These are phyloP conservation scores for Strix aluco DNA, from an alignment of 2,113 vertebrate species.

Conservation along the genomic window DNA sequence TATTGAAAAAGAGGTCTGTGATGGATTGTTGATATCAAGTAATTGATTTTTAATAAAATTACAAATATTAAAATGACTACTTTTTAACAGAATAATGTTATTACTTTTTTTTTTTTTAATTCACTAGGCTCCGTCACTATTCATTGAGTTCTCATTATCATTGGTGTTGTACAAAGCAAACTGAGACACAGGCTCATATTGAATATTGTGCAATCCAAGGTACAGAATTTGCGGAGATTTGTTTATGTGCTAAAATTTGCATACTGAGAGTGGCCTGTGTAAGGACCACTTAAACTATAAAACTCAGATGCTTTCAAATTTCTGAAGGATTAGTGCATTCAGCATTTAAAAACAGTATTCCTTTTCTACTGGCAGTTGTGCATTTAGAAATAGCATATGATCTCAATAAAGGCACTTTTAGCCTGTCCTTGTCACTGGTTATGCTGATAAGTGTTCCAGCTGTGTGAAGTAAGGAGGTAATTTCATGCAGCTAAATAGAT, in stretches of 20 bases:
- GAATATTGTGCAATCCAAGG: background rate
- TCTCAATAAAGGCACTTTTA: background rate
- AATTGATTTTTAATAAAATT: background rate
- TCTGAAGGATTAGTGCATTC: background rate
- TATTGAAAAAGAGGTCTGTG: background rate
- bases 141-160: background rate
- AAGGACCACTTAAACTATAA: background rate
- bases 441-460: background rate
- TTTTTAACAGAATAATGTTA: background rate
- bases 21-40: background rate
- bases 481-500: slow-evolving; percentile 12
- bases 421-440: background rate
- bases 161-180: background rate
- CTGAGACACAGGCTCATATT: background rate
- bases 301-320: background rate
- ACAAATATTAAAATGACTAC: background rate
- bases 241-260: background rate
- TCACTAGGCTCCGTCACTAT: background rate
- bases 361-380: background rate
- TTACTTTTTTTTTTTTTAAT: background rate
- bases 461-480: slow-evolving; percentile 5
- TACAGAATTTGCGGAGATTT: background rate
- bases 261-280: background rate
- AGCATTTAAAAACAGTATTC: background rate
- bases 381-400: background rate